A percentile compares a stretch with the other conserved stretches of the same genome.
These are phyloP conservation scores for Lycaon pictus DNA, from an alignment of 2,113 vertebrate species.

Conservation along the genomic window DNA sequence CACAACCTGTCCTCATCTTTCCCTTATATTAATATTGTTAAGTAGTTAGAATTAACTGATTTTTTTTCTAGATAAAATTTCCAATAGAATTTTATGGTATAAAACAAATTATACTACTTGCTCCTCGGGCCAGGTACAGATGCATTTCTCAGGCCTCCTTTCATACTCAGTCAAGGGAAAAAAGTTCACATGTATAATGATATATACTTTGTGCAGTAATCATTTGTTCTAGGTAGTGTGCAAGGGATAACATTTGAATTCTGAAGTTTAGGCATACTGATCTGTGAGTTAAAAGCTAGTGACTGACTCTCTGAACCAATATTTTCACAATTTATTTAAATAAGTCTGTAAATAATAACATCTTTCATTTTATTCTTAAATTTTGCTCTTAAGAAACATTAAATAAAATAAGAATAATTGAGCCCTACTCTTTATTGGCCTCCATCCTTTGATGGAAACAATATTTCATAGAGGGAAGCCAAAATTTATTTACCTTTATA, in stretches of 20 bases:
- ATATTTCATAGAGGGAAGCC: neutral
- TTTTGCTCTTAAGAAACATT: conserved; percentile 53
- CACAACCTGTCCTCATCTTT: neutral
- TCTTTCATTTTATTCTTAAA: neutral
- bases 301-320: neutral
- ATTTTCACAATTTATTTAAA: conserved; percentile 40
- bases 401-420: conserved; percentile 49
- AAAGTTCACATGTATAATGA: neutral
- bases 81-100: neutral
- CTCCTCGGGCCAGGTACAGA: neutral
- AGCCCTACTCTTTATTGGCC: neutral
- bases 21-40: neutral
- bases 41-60: neutral
- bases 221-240: neutral
- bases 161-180: neutral
- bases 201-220: neutral
- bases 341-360: neutral
- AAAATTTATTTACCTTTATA: conserved; percentile 2
- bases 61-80: neutral
- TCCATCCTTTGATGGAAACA: conserved; percentile 46
- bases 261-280: neutral
- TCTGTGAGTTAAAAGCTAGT: neutral
- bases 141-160: neutral
- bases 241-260: neutral
- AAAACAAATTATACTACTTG: conserved; percentile 15